Conservation (phyloP, 2,888 invertebrate genomes). For the Saturnia japonica region DNA sequence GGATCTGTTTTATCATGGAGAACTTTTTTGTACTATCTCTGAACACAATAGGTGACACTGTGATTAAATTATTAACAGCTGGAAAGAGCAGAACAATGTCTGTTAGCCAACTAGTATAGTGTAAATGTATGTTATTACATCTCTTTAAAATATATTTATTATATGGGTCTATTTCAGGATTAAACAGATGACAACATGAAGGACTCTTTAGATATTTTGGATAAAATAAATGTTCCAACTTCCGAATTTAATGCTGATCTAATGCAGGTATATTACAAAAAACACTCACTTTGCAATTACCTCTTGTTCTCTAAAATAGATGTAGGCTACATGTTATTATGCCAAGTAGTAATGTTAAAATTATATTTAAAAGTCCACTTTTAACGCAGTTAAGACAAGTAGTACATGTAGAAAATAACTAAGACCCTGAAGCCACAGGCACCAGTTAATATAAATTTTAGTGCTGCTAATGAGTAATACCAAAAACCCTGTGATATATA, state of each 20-base stretch:
- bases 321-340: background rate
- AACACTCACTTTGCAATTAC: constrained; percentile 11
- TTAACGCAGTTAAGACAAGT: background rate
- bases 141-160: background rate
- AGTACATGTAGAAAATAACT: too few species aligned
- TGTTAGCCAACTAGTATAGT: too few species aligned
- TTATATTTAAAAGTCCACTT: background rate
- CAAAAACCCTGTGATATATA: too few species aligned
- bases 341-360: background rate
- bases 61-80: too few species aligned
- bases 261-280: constrained; percentile 53
- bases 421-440: too few species aligned
- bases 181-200: constrained; percentile 42
- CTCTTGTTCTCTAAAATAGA: background rate
- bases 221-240: constrained; percentile 43
- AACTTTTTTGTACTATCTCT: too few species aligned
- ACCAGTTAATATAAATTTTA: too few species aligned
- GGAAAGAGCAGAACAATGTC: too few species aligned
- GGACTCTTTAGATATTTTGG: constrained; percentile 33
- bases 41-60: too few species aligned
- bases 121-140: too few species aligned
- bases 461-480: too few species aligned
- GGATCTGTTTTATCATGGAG: too few species aligned
- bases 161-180: constrained; percentile 37
- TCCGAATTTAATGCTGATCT: constrained; percentile 39